Evolutionary conservation across 2,888 invertebrate species (phyloP).

Genomic region (Alsophila aescularia): DNA sequence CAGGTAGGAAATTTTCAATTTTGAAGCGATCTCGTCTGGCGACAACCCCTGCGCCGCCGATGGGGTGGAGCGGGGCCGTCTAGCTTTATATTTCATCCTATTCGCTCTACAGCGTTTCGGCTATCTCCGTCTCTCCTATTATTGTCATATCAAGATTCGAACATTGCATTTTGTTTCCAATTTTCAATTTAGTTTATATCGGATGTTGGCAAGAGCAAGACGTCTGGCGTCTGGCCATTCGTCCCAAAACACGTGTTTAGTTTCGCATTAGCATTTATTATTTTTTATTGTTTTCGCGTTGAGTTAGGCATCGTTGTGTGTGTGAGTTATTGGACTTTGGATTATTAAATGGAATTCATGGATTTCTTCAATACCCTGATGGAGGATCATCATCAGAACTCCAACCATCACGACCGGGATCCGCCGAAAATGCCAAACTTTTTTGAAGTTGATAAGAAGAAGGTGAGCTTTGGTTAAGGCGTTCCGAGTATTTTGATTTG

Average conservation of each 20-base stretch:
- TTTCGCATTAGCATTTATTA: constrained; percentile 52
- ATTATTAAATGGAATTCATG: constrained; percentile 73
- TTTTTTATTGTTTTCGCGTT: constrained; percentile 47
- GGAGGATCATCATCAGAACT: constrained; percentile 66
- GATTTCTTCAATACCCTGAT: constrained; percentile 71
- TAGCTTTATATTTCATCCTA: constrained; percentile 59
- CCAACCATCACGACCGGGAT: constrained; percentile 59
- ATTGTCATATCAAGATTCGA: constrained; percentile 84
- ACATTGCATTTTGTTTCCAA: constrained; percentile 83
- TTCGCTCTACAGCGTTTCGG: constrained; percentile 52
- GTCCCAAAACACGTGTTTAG: constrained; percentile 68
- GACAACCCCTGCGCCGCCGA: constrained; percentile 80
- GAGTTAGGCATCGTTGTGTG: constrained; percentile 47
- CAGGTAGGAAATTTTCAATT: constrained; percentile 77
- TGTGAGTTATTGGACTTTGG: constrained; percentile 51
- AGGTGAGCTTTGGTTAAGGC: constrained; percentile 51
- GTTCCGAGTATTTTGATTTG: not conserved
- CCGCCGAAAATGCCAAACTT: constrained; percentile 76
- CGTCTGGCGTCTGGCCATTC: constrained; percentile 75
- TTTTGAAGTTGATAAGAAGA: constrained; percentile 78
- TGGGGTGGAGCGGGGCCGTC: constrained; percentile 79
- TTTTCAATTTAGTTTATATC: constrained; percentile 84
- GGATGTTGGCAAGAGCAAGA: constrained; percentile 79
- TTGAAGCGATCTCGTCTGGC: constrained; percentile 76
- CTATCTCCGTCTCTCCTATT: constrained; percentile 80